Percentiles rank a stretch among this genome's conserved stretches.
Evolutionary conservation across 2,113 vertebrate species (phyloP).

Genomic region (Ancistrus triradiatus): DNA sequence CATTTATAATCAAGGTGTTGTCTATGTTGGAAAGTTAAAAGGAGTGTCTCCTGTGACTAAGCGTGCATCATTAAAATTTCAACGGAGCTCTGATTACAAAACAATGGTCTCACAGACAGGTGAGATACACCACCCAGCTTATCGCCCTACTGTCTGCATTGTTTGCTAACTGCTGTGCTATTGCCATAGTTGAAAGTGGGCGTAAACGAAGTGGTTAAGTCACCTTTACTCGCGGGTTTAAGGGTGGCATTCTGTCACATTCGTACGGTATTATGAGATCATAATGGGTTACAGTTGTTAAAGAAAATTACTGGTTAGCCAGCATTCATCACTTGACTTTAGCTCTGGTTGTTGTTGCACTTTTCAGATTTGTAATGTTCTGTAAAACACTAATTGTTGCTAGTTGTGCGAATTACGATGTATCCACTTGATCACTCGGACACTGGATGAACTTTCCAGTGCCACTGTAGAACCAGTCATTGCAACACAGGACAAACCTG

Average conservation of each 20-base stretch:
- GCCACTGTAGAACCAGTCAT: too few species aligned
- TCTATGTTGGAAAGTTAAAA: constrained; percentile 19
- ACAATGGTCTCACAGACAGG: constrained; percentile 21
- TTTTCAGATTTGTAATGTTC: not conserved
- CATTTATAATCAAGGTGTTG: not conserved
- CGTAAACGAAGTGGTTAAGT: not conserved
- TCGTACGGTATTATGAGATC: not conserved
- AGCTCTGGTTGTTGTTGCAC: not conserved
- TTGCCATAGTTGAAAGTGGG: not conserved
- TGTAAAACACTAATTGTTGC: too few species aligned
- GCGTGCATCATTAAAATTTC: constrained; percentile 30
- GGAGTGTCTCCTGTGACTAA: constrained; percentile 37
- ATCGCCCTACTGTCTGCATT: constrained; percentile 13
- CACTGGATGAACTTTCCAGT: too few species aligned
- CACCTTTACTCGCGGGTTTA: not conserved
- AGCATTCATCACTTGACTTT: not conserved
- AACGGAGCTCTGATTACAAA: constrained; percentile 24
- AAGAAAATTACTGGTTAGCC: not conserved
- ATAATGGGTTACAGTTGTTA: not conserved
- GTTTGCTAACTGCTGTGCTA: not conserved
- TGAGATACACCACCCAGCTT: constrained; percentile 16
- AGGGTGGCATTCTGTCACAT: not conserved
- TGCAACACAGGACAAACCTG: too few species aligned
- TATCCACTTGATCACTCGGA: too few species aligned
- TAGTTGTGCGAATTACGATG: too few species aligned